Evolutionary conservation across 2,113 vertebrate species (phyloP).

Genomic region (Nasalis larvatus): DNA sequence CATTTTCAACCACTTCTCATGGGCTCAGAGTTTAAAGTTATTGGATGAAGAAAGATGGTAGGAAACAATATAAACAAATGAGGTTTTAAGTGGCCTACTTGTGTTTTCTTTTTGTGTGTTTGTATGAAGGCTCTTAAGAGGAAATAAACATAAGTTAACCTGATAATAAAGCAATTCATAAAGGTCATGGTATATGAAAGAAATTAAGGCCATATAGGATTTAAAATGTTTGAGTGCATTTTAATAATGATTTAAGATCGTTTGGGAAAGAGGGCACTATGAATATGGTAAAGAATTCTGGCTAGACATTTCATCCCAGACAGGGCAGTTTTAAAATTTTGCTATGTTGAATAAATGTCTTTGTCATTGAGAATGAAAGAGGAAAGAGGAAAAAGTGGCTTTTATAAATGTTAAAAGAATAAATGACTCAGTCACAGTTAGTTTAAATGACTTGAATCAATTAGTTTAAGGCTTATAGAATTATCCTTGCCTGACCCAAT

Average conservation of each 20-base stretch:
- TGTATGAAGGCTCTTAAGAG: background rate
- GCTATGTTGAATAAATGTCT: background rate
- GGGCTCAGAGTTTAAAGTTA: background rate
- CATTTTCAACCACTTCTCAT: background rate
- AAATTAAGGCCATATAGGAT: background rate
- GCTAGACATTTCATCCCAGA: background rate
- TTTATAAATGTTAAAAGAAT: background rate
- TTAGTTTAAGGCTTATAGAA: background rate
- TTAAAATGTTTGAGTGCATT: background rate
- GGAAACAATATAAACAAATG: background rate
- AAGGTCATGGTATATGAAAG: background rate
- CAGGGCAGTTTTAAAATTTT: background rate
- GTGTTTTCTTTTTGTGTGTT: background rate
- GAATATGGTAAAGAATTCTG: background rate
- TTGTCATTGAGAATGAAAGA: background rate
- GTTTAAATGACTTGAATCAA: too few relatives aligned
- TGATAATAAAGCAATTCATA: background rate
- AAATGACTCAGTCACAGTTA: background rate
- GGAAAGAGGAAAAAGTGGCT: background rate
- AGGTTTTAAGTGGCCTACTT: background rate
- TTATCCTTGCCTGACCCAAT: background rate
- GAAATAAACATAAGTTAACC: background rate
- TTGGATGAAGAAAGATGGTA: background rate
- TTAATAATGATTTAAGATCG: background rate
- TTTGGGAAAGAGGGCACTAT: background rate